Base-by-base conservation (phyloP, 92 coral and sea anemone species). In the Pocillopora grandis region DNA sequence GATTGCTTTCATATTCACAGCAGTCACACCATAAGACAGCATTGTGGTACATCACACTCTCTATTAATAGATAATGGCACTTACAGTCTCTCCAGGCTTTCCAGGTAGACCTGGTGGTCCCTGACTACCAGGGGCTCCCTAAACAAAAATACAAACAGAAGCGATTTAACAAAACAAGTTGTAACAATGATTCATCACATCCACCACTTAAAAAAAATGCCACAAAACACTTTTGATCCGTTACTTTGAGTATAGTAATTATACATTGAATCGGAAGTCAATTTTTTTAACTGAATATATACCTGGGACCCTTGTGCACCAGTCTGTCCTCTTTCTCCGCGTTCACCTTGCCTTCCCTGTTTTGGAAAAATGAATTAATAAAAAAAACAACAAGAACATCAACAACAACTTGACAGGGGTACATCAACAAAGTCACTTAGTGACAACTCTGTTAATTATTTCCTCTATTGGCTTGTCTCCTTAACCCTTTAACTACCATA, bases 241-340 rank as follows among this genome's bases (percentile, higher is more conserved):
- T 7, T 42, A 42, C 4, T 42, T 42, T 3, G 52, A 3, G 52
- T 3, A 42, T 42, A 42, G 8, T 42, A 60, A 60, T 60, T 60
- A 12, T 60, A 4, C 16, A 16, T 15, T 16, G 66, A 16, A 18
- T 62, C n/a, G 16, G 66, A 20, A 18, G n/a, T 16, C 66, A 62
- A 9, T 20, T 35, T 35, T 21, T 13, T 21, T 31, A 33, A 6
- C 21, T 21, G 14, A 5, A 4, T 59, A 48, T 80, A 14, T 72
- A 90, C 93, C 90, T 81, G 85, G 11, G 72, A 60, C 10, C 93
- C 93, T 33, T 78, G 90, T 60, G 90, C 80, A 6, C 93, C 93
- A 48, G 90, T 42, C 23, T 78, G 21, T 71, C 86, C 86, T 36
- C 37, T 21, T 71, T 82, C 86, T 19, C 86, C 86, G 20, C 86